Evolutionary conservation across 64 coral and sea anemone species (phyloP), one percentile per base, ranked within the genome.

Genomic region (Montipora foliosa): DNA sequence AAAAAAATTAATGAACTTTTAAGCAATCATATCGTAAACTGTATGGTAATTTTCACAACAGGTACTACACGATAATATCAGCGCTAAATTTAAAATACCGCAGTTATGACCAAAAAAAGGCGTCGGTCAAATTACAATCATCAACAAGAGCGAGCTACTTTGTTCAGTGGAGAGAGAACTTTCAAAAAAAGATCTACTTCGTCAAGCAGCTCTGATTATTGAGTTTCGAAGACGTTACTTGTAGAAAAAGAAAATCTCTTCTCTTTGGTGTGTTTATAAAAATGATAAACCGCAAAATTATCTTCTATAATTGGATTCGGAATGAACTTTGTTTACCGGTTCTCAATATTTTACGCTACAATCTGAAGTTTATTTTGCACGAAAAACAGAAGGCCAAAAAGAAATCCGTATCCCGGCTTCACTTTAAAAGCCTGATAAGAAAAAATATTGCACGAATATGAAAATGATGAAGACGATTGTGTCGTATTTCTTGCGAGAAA

Each of bases 1-100:
- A 4, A 49, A 71, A 71, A 50, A 71, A 86, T 86, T 50, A 71
- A 86, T 72, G 47, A 72, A 15, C 66, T 86, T 86, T 86, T 72
- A 49, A 72, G 46, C 82, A 70, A 12, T 70, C 4, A 51, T 6
- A 67, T 67, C 47, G 60, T 44, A 84, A 67, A 47, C 44, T 67
- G 17, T 6, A 78, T 3, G 45, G 82, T 86, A 86, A 72, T 86
- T 86, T 49, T 71, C 22, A 8, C 66, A 72, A 44, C 82, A 70
- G 82, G 64, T 86, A 86, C 46, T 17, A 21, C 19, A 66, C 45
- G 46, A 10, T 51, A n/a, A 86, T 29, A 50, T 86, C 46, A 71
- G 19, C 67, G 16, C 48, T 69, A 49, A 48, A 67, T 71, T 71
- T 25, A 82, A 60, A 82, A 52, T 24, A 1, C 9, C 2, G 52